Evolutionary conservation across 2,888 invertebrate genomes (phyloP), one percentile per base, ranked within the genome.

Genomic region (Diadegma fenestrale): DNA sequence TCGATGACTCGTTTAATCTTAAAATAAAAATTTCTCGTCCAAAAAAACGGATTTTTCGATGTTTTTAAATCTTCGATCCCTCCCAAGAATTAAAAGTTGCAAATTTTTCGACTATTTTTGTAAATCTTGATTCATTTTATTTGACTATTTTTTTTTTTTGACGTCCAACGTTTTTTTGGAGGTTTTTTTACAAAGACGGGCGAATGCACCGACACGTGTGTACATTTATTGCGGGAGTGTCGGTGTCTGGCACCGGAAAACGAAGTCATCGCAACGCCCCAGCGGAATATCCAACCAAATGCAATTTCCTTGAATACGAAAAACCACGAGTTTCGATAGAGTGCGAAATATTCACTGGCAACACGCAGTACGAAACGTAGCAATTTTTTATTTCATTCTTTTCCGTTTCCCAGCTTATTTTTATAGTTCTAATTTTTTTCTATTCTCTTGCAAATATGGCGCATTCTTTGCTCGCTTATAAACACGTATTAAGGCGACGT

Each of bases 241-340:
- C 45, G 63, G 83, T 69, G 69, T 69, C 83, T 76, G 75, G 75
- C 68, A 69, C 75, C 79, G 79, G 71, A 69, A 79, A 80, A 75
- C 68, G 66, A 68, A 78, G 69, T 64, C 75, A 71, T 84, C 83
- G 75, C 75, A 75, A 26, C 58, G 79, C 61, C 83, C 79, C 69
- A 64, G 72, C 37, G 71, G 71, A 68, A 63, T 75, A 75, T 68
- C 69, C 80, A 68, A 63, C 69, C 76, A n/a, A 61, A 85, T 85
- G 82, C 77, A 86, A 82, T 82, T 82, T 77, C 78, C 82, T 82
- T 76, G 84, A 82, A 78, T 80, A 80, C 85, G 68, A 77, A 82
- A 72, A 87, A 84, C 69, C 77, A 58, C 73, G 61, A 51, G 73
- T 78, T 73, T 66, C 80, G 82, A 78, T 85, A 77, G 43, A 33